Percentiles rank a stretch among this genome's conserved stretches.
These are phyloP conservation scores for Drosophila dives DNA, from an alignment of 2,888 invertebrate genomes.

Conservation along the genomic window DNA sequence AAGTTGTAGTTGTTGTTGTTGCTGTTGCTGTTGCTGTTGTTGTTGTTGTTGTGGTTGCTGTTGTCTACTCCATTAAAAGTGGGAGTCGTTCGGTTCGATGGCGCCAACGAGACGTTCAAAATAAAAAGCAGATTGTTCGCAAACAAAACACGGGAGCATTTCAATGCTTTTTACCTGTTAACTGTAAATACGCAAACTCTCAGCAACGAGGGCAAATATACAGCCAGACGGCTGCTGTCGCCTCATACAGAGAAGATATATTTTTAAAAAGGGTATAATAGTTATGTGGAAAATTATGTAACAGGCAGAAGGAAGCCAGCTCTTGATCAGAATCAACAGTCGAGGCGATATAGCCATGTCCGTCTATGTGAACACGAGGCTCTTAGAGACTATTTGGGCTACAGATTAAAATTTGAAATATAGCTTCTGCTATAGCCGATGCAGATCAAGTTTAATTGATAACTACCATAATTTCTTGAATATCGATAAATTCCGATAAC, in stretches of 20 bases:
- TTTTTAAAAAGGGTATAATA: conserved; percentile 6
- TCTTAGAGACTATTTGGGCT: no score
- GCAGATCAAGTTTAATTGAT: no score
- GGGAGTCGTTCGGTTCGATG: conserved; percentile 42
- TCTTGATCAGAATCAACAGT: no score
- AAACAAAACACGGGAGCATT: conserved; percentile 76
- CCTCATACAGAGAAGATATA: conserved; percentile 62
- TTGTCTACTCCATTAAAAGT: conserved; percentile 68
- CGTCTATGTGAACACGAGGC: no score
- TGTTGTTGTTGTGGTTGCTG: conserved; percentile 36
- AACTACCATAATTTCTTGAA: no score
- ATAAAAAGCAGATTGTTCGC: conserved; percentile 79
- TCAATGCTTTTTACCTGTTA: conserved; percentile 75
- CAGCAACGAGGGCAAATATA: conserved; percentile 29
- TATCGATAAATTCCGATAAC: no score
- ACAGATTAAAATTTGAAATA: no score
- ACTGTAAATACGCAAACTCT: conserved; percentile 63
- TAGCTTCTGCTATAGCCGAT: no score
- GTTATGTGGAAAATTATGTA: no score
- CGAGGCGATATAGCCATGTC: no score
- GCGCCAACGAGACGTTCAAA: conserved; percentile 74
- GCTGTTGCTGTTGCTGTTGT: conserved; percentile 21
- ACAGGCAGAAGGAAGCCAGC: no score
- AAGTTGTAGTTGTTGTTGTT: conserved; percentile 31
- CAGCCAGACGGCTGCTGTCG: conserved; percentile 50